phyloP scores from a whole-genome alignment of 2,797 vertebrate genomes.

The Pteropus rufus region DNA sequence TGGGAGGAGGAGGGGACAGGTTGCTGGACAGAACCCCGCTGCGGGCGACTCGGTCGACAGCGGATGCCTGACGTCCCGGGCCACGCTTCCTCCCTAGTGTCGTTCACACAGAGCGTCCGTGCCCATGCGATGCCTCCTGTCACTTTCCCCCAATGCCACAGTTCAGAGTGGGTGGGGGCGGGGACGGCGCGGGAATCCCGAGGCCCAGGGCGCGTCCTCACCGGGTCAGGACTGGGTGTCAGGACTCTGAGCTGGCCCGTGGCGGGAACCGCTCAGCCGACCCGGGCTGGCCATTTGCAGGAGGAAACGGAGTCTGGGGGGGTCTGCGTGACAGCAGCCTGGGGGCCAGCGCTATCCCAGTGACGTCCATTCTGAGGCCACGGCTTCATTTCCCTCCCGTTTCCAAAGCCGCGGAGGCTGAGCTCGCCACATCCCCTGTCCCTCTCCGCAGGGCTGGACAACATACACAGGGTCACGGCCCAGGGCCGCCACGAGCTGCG shows the following conservation, averaged over 20 bases:
- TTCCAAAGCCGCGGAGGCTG: rapidly evolving
- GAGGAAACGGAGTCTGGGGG: not conserved
- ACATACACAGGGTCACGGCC: constrained; percentile 92
- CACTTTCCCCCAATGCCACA: not conserved
- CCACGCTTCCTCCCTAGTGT: no score
- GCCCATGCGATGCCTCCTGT: not conserved
- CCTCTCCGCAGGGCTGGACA: constrained; percentile 91
- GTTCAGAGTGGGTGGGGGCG: not conserved
- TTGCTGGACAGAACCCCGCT: no score
- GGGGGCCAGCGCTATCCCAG: not conserved
- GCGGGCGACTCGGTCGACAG: no score
- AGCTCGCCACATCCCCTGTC: not conserved
- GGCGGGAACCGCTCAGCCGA: not conserved
- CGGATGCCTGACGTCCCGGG: no score
- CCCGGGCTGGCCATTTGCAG: not conserved
- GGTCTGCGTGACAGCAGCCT: not conserved
- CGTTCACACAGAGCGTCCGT: not conserved
- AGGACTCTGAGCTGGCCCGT: not conserved
- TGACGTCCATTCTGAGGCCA: not conserved
- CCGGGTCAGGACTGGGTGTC: not conserved
- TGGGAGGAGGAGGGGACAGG: not conserved
- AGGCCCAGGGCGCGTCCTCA: not conserved
- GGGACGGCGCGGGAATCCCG: not conserved
- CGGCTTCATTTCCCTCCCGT: not conserved
- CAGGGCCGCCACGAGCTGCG: constrained; percentile 96